These are phyloP conservation scores for Ormyrus thymus DNA, from an alignment of 2,888 invertebrate species.

Conservation along the genomic window DNA sequence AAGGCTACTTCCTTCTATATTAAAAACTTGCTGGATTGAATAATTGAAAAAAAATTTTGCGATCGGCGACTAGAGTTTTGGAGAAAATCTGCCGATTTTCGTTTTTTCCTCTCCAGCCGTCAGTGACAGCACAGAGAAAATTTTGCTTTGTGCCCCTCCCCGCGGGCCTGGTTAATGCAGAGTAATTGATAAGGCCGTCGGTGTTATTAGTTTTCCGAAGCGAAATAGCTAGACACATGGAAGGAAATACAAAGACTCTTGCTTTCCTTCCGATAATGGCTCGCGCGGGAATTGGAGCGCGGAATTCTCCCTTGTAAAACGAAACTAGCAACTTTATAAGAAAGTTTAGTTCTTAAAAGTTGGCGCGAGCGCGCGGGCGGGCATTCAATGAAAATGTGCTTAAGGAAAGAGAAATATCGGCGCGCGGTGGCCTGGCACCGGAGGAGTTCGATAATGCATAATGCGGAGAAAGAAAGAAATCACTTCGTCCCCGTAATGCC, in stretches of 20 bases:
- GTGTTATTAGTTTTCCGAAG: neutral
- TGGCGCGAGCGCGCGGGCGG: neutral
- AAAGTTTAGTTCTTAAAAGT: slow-evolving; percentile 11
- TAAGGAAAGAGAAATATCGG: slow-evolving; percentile 9
- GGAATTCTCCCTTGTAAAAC: neutral
- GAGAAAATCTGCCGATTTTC: too few species aligned
- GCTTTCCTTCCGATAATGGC: slow-evolving; percentile 5
- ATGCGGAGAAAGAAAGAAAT: neutral
- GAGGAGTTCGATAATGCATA: neutral
- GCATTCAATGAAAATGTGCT: slow-evolving; percentile 6
- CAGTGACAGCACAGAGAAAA: too few species aligned
- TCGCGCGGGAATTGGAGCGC: slow-evolving; percentile 11
- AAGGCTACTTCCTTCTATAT: too few species aligned
- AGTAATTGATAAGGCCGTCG: neutral
- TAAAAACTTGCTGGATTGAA: too few species aligned
- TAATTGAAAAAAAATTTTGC: too few species aligned
- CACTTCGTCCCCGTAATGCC: neutral
- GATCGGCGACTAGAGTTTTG: too few species aligned
- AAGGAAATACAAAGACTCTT: neutral
- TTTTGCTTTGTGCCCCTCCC: too few species aligned
- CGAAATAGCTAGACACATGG: neutral
- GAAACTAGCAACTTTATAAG: neutral
- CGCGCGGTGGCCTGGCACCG: neutral
- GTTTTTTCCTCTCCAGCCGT: too few species aligned
- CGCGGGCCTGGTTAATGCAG: neutral